These are phyloP conservation scores for Sphaerolaimus hirsutus DNA, from an alignment of 2,888 invertebrate genomes.

Conservation along the genomic window DNA sequence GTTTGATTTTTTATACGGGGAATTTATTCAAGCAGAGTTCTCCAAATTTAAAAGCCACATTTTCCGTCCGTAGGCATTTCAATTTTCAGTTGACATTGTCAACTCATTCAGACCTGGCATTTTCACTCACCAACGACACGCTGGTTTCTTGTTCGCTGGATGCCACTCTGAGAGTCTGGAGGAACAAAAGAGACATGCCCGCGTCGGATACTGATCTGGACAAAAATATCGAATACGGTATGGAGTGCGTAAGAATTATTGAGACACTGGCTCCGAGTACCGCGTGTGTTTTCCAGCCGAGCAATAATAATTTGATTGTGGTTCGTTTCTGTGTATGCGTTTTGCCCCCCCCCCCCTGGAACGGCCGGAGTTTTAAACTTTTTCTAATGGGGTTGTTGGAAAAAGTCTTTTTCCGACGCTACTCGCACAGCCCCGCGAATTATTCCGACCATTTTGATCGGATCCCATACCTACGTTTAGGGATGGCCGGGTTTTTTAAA, in stretches of 20 bases:
- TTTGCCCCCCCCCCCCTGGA: no score
- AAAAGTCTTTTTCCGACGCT: no score
- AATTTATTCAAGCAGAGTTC: no score
- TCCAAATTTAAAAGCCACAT: no score
- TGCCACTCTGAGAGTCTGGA: slow-evolving; percentile 48
- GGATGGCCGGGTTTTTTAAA: no score
- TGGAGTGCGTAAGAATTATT: slow-evolving; percentile 1
- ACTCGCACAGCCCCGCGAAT: no score
- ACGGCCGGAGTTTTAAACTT: not conserved
- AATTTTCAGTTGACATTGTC: no score
- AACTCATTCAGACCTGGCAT: slow-evolving; percentile 50
- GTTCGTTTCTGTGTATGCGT: slow-evolving; percentile 33
- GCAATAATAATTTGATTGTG: slow-evolving; percentile 60
- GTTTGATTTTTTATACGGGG: no score
- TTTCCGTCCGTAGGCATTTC: no score
- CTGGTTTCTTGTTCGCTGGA: slow-evolving; percentile 52
- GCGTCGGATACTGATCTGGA: not conserved
- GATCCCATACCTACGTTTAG: no score
- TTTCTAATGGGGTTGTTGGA: no score
- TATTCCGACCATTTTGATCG: no score
- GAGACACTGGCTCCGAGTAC: slow-evolving; percentile 31
- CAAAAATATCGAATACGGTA: not conserved
- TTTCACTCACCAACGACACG: slow-evolving; percentile 61
- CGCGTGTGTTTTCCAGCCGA: slow-evolving; percentile 53
- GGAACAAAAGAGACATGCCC: not conserved